A percentile compares a stretch with the other conserved stretches of the same genome.
phyloP scores from a whole-genome alignment of 2,888 invertebrate genomes.

The Cloeon dipterum region DNA sequence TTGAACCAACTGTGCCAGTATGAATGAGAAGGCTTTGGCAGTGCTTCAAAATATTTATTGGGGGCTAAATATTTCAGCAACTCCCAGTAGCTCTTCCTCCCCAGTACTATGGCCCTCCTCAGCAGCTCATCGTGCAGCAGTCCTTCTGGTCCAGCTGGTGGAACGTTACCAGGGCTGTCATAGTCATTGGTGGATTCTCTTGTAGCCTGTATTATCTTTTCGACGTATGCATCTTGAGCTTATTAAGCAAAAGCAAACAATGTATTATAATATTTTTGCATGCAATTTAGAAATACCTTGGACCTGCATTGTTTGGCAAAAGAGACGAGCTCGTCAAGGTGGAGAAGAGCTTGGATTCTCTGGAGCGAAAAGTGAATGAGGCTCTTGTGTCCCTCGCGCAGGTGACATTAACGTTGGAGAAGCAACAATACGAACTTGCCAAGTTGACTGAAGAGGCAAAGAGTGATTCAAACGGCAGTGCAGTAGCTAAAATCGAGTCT shows the following conservation, averaged over 20 bases:
- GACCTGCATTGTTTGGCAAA: slow-evolving; percentile 41
- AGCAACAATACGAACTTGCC: slow-evolving; percentile 32
- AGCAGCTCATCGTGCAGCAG: slow-evolving; percentile 5
- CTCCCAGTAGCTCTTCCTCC: background rate
- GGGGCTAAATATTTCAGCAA: slow-evolving; percentile 10
- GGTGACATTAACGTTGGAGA: slow-evolving; percentile 15
- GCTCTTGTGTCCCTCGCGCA: slow-evolving; percentile 38
- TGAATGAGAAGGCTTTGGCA: slow-evolving; percentile 21
- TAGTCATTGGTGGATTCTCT: slow-evolving; percentile 51
- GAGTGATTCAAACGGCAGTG: slow-evolving; percentile 25
- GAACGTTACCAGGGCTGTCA: slow-evolving; percentile 45
- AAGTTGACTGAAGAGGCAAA: slow-evolving; percentile 18
- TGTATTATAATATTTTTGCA: too few relatives aligned
- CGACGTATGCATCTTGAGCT: slow-evolving; percentile 29
- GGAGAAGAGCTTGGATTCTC: slow-evolving; percentile 38
- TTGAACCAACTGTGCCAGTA: slow-evolving; percentile 20
- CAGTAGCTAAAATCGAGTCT: slow-evolving; percentile 38
- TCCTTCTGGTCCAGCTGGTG: slow-evolving; percentile 16
- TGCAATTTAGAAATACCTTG: slow-evolving; percentile 33
- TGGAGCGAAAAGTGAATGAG: slow-evolving; percentile 38
- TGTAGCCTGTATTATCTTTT: slow-evolving; percentile 64
- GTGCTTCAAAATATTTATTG: too few relatives aligned
- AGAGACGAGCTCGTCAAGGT: slow-evolving; percentile 36
- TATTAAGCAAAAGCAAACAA: slow-evolving; percentile 1
- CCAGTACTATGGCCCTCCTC: background rate